Conservation (phyloP, 2,888 invertebrate species). For the Harpagoxenus sublaevis region DNA sequence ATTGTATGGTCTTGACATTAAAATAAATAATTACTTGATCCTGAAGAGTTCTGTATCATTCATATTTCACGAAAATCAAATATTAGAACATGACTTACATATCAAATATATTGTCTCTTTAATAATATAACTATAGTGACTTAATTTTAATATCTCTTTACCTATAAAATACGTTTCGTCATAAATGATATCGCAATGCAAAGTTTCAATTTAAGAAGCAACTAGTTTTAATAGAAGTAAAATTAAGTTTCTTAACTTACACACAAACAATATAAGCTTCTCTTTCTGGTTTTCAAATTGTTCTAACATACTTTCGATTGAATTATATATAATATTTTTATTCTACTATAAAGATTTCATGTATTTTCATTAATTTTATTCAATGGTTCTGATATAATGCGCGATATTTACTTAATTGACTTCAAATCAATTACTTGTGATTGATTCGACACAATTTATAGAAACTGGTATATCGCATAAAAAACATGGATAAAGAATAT, state of each 20-base stretch:
- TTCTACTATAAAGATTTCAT: not conserved
- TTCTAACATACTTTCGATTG: not conserved
- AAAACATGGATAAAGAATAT: not conserved
- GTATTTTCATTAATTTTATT: not conserved
- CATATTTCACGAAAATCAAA: not conserved
- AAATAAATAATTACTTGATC: slow-evolving; percentile 17
- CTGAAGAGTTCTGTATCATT: not conserved
- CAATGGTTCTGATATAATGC: not conserved
- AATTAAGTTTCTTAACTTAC: not conserved
- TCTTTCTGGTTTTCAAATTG: not conserved
- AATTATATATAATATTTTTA: not conserved
- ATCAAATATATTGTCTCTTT: not conserved
- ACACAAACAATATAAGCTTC: not conserved
- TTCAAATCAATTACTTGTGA: not conserved
- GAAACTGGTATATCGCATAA: too few species aligned
- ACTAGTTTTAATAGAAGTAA: not conserved
- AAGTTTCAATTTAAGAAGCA: not conserved
- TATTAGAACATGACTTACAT: not conserved
- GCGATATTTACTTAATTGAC: not conserved
- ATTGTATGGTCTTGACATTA: not conserved
- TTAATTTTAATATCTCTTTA: not conserved
- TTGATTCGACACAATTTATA: too few species aligned
- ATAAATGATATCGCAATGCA: not conserved
- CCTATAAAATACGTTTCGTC: not conserved
- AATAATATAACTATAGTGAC: not conserved